Conservation (phyloP, 2,888 invertebrate species). For the Nomada ruficornis region DNA sequence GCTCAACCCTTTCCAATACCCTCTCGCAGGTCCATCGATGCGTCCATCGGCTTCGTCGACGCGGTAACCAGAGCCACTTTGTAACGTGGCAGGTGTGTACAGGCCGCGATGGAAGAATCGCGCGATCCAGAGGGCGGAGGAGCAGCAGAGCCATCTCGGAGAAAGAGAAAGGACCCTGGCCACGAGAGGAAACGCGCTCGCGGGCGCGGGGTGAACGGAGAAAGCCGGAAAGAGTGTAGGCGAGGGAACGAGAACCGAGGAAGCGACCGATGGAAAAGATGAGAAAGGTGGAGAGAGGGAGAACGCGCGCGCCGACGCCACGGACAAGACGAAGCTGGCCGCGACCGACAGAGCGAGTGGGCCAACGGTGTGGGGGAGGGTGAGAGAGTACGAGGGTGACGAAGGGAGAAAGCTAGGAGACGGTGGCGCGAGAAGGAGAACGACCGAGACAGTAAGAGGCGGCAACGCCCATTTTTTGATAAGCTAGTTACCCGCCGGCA, state of each 20-base stretch:
- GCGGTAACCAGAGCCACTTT: constrained; percentile 74
- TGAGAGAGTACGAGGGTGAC: constrained; percentile 4
- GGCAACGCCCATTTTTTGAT: constrained; percentile 85
- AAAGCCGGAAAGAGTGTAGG: constrained; percentile 3
- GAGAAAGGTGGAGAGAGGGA: constrained; percentile 4
- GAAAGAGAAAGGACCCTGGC: constrained; percentile 46
- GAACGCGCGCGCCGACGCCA: constrained; percentile 17
- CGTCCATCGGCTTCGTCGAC: constrained; percentile 56
- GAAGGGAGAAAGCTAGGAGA: constrained; percentile 1
- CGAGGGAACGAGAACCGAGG: constrained; percentile 19
- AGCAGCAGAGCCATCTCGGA: constrained; percentile 14
- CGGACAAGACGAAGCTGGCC: constrained; percentile 52
- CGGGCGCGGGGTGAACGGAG: constrained; percentile 12
- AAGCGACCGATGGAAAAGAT: constrained; percentile 29
- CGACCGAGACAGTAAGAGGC: constrained; percentile 78
- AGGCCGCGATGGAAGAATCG: constrained; percentile 80
- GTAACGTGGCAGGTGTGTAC: constrained; percentile 79
- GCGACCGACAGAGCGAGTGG: constrained; percentile 55
- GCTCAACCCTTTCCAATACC: constrained; percentile 27
- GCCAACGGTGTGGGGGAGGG: background rate
- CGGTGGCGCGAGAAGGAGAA: constrained; percentile 51
- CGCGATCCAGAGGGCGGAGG: constrained; percentile 53
- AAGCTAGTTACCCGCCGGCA: constrained; percentile 84
- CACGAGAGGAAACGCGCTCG: constrained; percentile 20
- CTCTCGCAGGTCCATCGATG: constrained; percentile 52